Evolutionary conservation across 2,113 vertebrate genomes (phyloP).

Genomic region (Leucoraja erinaceus): DNA sequence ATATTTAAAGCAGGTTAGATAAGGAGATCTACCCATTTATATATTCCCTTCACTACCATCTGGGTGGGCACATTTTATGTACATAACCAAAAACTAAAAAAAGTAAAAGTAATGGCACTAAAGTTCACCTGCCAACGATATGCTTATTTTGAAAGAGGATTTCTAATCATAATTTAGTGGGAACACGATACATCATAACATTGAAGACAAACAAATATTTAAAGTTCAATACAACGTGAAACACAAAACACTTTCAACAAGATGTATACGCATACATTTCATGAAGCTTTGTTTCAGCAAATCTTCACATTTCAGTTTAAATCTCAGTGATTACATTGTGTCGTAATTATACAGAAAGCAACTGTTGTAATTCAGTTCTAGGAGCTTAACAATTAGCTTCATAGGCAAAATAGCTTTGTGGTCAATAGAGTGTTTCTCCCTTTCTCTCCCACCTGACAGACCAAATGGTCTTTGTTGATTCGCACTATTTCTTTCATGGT

Average conservation of each 20-base stretch:
- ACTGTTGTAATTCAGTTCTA: neutral
- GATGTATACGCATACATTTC: conserved; percentile 26
- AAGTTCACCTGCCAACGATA: neutral
- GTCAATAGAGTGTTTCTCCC: neutral
- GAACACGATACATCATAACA: neutral
- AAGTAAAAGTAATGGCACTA: neutral
- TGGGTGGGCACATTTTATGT: neutral
- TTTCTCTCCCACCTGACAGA: neutral
- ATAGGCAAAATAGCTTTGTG: neutral
- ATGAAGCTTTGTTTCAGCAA: neutral
- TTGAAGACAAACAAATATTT: conserved; percentile 11
- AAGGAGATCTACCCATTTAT: neutral
- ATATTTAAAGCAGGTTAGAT: too few relatives aligned
- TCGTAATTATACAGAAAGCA: neutral
- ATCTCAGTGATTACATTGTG: neutral
- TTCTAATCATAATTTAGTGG: neutral
- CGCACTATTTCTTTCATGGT: neutral
- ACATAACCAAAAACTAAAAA: neutral
- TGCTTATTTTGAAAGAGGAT: neutral
- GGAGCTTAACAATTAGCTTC: neutral
- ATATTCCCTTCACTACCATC: neutral
- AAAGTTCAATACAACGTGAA: conserved; percentile 8
- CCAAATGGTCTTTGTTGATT: neutral
- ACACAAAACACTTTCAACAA: conserved; percentile 18
- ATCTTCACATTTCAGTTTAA: neutral